phyloP scores from a whole-genome alignment of 2,888 invertebrate genomes.

The Panopea generosa region DNA sequence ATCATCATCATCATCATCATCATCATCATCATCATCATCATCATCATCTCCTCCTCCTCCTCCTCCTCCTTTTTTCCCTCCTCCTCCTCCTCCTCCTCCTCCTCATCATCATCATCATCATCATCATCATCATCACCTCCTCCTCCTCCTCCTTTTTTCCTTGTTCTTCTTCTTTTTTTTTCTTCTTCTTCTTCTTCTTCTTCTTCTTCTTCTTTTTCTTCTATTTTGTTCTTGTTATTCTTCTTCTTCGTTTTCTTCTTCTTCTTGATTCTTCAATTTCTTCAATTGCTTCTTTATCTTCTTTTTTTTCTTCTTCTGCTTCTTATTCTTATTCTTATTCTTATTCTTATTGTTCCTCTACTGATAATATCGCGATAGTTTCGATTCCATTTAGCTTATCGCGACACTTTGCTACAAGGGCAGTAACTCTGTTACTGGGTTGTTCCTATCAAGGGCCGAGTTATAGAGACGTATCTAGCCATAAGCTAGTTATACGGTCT shows the following conservation, averaged over 20 bases:
- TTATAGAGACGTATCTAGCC: no score
- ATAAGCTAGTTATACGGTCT: no score
- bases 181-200: slow-evolving; percentile 18
- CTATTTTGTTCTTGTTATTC: background rate
- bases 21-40: background rate
- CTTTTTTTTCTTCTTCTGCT: slow-evolving; percentile 15
- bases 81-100: no score
- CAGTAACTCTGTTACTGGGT: no score
- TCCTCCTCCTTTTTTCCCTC: background rate
- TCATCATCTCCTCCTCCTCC: slow-evolving; percentile 4
- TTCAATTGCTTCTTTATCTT: slow-evolving; percentile 8
- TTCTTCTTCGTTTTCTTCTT: slow-evolving; percentile 7
- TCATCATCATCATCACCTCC: slow-evolving; percentile 1
- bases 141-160: slow-evolving; percentile 9
- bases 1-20: background rate
- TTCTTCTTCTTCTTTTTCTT: slow-evolving; percentile 12
- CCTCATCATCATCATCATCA: background rate
- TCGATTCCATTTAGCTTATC: no score
- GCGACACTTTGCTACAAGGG: no score
- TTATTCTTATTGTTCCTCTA: slow-evolving; percentile 22
- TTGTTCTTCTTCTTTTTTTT: no score
- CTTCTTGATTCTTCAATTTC: slow-evolving; percentile 1
- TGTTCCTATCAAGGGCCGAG: no score
- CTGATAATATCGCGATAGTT: slow-evolving; percentile 14
- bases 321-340: slow-evolving; percentile 22